Evolutionary conservation across 2,797 vertebrate genomes (phyloP).

Genomic region (Lutjanus argentimaculatus): DNA sequence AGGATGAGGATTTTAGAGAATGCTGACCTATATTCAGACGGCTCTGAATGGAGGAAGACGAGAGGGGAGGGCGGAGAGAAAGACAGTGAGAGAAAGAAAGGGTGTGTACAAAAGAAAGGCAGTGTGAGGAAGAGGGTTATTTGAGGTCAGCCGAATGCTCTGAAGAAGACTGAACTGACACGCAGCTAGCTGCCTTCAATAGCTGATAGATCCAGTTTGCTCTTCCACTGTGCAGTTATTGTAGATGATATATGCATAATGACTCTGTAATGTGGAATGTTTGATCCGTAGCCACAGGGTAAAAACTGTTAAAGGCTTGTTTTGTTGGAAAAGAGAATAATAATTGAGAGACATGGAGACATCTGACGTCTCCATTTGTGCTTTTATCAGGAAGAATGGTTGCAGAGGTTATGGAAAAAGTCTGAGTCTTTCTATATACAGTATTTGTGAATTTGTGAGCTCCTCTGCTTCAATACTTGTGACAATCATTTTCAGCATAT

Average conservation of each 20-base stretch:
- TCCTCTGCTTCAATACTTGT: background rate
- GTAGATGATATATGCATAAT: constrained; percentile 43
- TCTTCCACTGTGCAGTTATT: constrained; percentile 41
- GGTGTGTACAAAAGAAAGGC: constrained; percentile 33
- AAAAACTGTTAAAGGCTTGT: constrained; percentile 51
- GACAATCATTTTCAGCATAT: background rate
- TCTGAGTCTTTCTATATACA: background rate
- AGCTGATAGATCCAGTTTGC: constrained; percentile 43
- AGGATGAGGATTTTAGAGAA: constrained; percentile 73
- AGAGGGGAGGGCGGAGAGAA: constrained; percentile 16
- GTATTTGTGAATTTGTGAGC: background rate
- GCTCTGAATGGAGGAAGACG: constrained; percentile 50
- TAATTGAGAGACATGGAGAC: constrained; percentile 41
- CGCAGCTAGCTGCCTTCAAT: constrained; percentile 33
- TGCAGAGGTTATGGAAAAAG: constrained; percentile 9
- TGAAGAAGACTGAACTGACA: constrained; percentile 37
- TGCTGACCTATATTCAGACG: constrained; percentile 78
- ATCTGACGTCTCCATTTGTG: constrained; percentile 29
- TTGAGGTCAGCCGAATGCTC: constrained; percentile 46
- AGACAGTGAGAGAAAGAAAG: constrained; percentile 26
- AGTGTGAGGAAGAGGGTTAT: constrained; percentile 36
- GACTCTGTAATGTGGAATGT: constrained; percentile 47
- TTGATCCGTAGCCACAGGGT: constrained; percentile 51
- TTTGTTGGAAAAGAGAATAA: constrained; percentile 53
- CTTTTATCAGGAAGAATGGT: constrained; percentile 29